These are phyloP conservation scores for Archips crataeganus DNA, from an alignment of 2,888 invertebrate genomes.

Conservation along the genomic window DNA sequence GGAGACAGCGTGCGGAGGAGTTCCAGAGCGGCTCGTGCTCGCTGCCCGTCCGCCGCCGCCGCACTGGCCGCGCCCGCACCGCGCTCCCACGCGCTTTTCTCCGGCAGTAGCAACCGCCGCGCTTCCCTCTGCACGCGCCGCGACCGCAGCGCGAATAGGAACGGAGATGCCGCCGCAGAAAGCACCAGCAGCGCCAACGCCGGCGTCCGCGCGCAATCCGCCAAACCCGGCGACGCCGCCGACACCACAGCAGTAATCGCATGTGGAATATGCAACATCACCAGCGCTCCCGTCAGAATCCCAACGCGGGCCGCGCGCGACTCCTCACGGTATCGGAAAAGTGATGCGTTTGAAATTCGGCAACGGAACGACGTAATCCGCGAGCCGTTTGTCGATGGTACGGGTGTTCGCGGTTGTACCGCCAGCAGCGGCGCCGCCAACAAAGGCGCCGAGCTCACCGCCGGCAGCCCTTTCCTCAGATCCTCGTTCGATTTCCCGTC, in stretches of 20 bases:
- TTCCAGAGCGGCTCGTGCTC: slow-evolving; percentile 76
- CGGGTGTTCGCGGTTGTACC: slow-evolving; percentile 72
- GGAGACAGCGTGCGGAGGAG: slow-evolving; percentile 76
- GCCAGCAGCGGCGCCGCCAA: slow-evolving; percentile 73
- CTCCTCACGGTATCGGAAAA: slow-evolving; percentile 95
- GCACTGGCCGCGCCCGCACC: slow-evolving; percentile 83
- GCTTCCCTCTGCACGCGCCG: slow-evolving; percentile 86
- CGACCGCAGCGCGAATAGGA: slow-evolving; percentile 92
- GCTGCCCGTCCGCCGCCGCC: slow-evolving; percentile 84
- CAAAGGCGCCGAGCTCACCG: slow-evolving; percentile 83
- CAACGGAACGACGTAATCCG: slow-evolving; percentile 91
- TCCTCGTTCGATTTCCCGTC: slow-evolving; percentile 76
- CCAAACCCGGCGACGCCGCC: slow-evolving; percentile 81
- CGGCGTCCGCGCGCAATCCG: slow-evolving; percentile 77
- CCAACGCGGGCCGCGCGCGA: slow-evolving; percentile 94
- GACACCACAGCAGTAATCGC: slow-evolving; percentile 69
- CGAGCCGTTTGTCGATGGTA: slow-evolving; percentile 80
- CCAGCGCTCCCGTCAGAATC: slow-evolving; percentile 88
- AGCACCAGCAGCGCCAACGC: slow-evolving; percentile 86
- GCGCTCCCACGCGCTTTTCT: slow-evolving; percentile 83
- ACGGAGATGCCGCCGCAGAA: slow-evolving; percentile 89
- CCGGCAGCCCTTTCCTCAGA: slow-evolving; percentile 73
- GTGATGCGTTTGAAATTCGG: slow-evolving; percentile 93
- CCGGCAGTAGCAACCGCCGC: slow-evolving; percentile 69
- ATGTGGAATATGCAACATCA: slow-evolving; percentile 91